Percentiles rank a stretch among this genome's conserved stretches.
Conservation (phyloP, 2,888 invertebrate genomes). For the Spisula solida region DNA sequence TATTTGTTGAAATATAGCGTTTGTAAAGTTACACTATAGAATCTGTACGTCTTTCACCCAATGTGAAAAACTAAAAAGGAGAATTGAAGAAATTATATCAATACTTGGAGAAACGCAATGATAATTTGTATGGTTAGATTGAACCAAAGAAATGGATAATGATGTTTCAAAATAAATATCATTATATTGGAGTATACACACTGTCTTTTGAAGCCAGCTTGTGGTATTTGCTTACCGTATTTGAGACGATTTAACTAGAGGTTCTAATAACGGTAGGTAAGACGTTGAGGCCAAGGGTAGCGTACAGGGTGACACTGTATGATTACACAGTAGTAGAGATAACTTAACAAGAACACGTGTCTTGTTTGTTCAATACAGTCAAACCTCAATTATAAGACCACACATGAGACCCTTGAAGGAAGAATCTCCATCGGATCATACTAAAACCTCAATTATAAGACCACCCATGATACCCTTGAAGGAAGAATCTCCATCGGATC, state of each 20-base stretch:
- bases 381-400: too few species aligned
- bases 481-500: too few species aligned
- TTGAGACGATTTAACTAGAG: conserved; percentile 34
- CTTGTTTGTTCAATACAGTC: neutral
- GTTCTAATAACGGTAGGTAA: conserved; percentile 34
- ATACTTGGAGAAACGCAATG: conserved; percentile 46
- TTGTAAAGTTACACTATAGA: conserved; percentile 48
- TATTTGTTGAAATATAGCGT: conserved; percentile 62
- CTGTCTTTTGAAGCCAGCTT: conserved; percentile 58
- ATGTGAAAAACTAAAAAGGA: conserved; percentile 42
- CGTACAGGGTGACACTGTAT: neutral
- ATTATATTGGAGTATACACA: conserved; percentile 54
- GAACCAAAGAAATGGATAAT: conserved; percentile 34
- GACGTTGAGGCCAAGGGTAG: neutral
- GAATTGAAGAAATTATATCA: conserved; percentile 52
- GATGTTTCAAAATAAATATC: conserved; percentile 68
- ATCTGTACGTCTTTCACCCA: conserved; percentile 26
- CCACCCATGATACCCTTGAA: too few species aligned
- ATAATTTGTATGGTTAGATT: conserved; percentile 36
- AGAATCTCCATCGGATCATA: too few species aligned
- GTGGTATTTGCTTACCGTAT: conserved; percentile 50
- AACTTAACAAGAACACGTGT: conserved; percentile 1
- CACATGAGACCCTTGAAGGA: too few species aligned
- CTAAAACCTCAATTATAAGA: too few species aligned
- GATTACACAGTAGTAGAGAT: neutral